Evolutionary conservation across 53 echinoderm and acorn worm genomes (phyloP), one percentile per base, ranked within the genome.

Genomic region (Echinarachnius parma): DNA sequence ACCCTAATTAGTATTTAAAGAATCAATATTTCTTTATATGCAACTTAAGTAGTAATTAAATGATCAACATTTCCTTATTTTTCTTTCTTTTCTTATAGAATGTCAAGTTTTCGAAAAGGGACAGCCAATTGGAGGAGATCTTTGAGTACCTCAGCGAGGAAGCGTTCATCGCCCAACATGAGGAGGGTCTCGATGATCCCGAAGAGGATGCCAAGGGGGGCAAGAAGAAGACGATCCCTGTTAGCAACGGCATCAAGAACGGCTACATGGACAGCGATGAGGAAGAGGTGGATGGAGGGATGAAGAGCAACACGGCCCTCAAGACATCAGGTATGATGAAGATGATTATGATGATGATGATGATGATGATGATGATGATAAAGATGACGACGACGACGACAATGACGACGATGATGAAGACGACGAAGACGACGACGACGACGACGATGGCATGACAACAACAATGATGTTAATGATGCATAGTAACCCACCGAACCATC

Each of bases 101-200:
- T 22, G 53, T 69, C 0, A 20, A 28, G 9, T 72, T 72, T 21
- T n/a, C n/a, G n/a, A n/a, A n/a, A n/a, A n/a, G n/a, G n/a, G 63
- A 83, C 4, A 46, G 76, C 4, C 61, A 72, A 14, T 28, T 66
- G 52, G 66, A 53, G n/a, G 84, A 76, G 42, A 63, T 39, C 11
- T 84, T 48, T 23, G 81, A 84, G 75, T 89, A 89, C 81, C 84
- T 78, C 53, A 84, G 84, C 0, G 84, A 84, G 28, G 53, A 61
- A 21, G 80, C 89, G 10, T 20, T 59, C 27, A 46, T 77, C 42
- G 62, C 30, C 0, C 64, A 84, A 52, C 77, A 84, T 34, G 76
- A 81, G 9, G 77, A 81, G 29, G 52, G 30, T 16, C 76, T 81
- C 50, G 67, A 46, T 27, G 68, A 29, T 0, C 31, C 28, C 9